Evolutionary conservation across 2,888 invertebrate genomes (phyloP), one percentile per base, ranked within the genome.

Genomic region (Hyposoter dolosus): DNA sequence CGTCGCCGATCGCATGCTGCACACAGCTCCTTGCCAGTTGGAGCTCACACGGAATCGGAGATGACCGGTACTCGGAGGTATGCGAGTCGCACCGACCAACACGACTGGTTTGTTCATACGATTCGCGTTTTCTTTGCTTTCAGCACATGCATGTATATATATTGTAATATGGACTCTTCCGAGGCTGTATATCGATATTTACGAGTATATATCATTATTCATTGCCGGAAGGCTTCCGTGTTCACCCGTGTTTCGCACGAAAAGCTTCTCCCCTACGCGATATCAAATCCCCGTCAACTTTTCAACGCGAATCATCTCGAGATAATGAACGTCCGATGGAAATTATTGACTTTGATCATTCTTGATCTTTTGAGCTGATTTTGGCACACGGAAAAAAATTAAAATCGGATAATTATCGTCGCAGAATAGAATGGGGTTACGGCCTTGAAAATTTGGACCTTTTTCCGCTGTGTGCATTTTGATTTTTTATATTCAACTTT

Each of bases 61-160:
- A 89, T 88, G 89, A 88, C 86, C 88, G 88, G 85, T 88, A 85
- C 86, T 84, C 87, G 77, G 78, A 87, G 88, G 87, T 88, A 89
- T 88, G 85, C 88, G 87, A 88, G 81, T 86, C 79, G 86, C 88
- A 65, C 81, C 75, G 86, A 81, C 81, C 85, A 80, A 68, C 66
- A 69, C 85, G 85, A 88, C 88, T 86, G 87, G 87, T 85, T 86
- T 88, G 85, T 88, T 82, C 82, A 85, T 90, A 89, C 87, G 87
- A 81, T 56, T 85, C 84, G 84, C 81, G 77, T 77, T 81, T 83
- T 83, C 72, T 74, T 83, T 68, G 77, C 69, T 83, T 83, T 56
- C 74, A 35, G 81, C 74, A 65, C 72, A 43, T 45, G 28, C 56
- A 17, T 53, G 17, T 28, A n/a, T 32, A 60, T 28, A 35, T 56